Base-by-base conservation (phyloP, 2,888 invertebrate species). In the Apodemia zela region DNA sequence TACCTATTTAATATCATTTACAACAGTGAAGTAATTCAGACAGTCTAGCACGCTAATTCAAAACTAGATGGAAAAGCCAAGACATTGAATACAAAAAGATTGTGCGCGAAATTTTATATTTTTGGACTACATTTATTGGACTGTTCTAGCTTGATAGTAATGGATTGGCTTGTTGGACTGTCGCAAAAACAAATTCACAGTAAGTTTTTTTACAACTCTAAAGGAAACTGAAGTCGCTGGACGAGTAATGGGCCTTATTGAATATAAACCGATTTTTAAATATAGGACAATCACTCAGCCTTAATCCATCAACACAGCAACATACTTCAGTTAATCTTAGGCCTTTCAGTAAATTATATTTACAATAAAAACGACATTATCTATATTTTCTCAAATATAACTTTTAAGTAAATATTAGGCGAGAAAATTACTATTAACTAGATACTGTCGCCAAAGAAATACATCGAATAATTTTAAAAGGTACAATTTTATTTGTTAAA, bases 291-390 rank as follows among this genome's bases (percentile, higher is more conserved):
- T 54, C 54, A 54, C 54, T 60, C 60, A 60, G 47, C 59, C 62
- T 63, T 63, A 33, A 79, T 80, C 35, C 38, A 59, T 42, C 42
- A 60, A 60, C 60, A 80, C 72, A 87, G 84, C 84, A 85, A 88
- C 85, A 88, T 84, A 84, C 85, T 84, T 85, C 42, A 76, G 79
- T 81, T 77, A 76, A 84, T 85, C 25, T 77, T 90, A 89, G 89
- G 89, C 89, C 89, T 84, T 88, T 82, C 13, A 81, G 85, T 85
- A 75, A 75, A 83, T 87, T 87, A 87, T 90, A 90, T 90, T 84
- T 90, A 90, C 90, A 90, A 77, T 87, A 87, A 87, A 84, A 84
- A 81, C 75, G 83, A 84, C 84, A 85, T 83, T 79, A 83, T 84
- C 85, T 82, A 86, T 85, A 87, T 84, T 84, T 87, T 78, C 82